Conservation (phyloP, 2,797 vertebrate genomes). For the Rhynchonycteris naso region DNA sequence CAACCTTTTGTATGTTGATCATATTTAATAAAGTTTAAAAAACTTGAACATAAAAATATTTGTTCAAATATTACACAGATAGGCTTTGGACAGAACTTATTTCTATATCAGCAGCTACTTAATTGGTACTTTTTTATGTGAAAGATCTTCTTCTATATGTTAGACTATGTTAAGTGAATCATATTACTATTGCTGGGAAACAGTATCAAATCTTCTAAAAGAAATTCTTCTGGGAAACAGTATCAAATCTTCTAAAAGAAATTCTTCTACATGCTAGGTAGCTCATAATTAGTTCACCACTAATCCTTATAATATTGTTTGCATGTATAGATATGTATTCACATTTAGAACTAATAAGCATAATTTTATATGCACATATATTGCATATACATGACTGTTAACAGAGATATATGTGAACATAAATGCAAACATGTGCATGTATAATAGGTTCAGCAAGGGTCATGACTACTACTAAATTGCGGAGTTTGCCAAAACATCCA, state of each 20-base stretch:
- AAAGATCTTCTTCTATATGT: background rate
- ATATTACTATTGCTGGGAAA: background rate
- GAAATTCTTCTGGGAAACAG: background rate
- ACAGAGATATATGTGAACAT: background rate
- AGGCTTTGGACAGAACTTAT: background rate
- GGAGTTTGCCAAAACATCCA: background rate
- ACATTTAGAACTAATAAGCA: background rate
- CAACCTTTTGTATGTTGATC: background rate
- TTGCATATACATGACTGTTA: background rate
- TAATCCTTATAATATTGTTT: background rate
- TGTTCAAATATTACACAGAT: background rate
- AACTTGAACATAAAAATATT: background rate
- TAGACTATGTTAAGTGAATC: slow-evolving; percentile 24
- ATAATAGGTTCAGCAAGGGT: background rate
- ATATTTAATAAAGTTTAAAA: background rate
- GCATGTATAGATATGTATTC: background rate
- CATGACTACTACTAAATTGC: background rate
- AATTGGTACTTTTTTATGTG: slow-evolving; percentile 11
- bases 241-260: background rate
- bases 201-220: background rate
- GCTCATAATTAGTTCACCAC: background rate
- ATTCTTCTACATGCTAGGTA: background rate
- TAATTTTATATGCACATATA: background rate
- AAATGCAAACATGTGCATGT: background rate
- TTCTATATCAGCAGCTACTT: background rate